These are phyloP conservation scores for Pollenia labialis DNA, from an alignment of 2,888 invertebrate species.

Conservation along the genomic window DNA sequence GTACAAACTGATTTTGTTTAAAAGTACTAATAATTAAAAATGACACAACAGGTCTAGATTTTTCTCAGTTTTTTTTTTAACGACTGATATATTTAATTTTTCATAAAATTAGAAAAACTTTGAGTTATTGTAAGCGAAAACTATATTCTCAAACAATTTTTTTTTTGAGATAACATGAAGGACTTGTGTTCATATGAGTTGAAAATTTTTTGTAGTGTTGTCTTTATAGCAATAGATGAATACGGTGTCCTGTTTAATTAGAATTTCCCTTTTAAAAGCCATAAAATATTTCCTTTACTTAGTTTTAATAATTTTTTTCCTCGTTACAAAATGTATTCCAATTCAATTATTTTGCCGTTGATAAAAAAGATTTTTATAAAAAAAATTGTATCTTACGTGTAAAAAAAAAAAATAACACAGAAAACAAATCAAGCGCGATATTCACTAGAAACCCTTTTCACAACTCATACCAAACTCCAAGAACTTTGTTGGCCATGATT, in stretches of 20 bases:
- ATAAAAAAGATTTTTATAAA: slow-evolving; percentile 39
- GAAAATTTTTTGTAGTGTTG: neutral
- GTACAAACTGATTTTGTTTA: neutral
- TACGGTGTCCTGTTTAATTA: slow-evolving; percentile 76
- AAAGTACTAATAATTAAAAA: neutral
- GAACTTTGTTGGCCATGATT: slow-evolving; percentile 16
- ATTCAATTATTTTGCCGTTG: slow-evolving; percentile 76
- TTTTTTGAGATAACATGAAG: no score
- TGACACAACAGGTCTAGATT: slow-evolving; percentile 3
- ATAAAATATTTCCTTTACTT: slow-evolving; percentile 73
- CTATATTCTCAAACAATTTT: no score
- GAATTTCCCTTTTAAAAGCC: slow-evolving; percentile 74
- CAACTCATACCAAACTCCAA: slow-evolving; percentile 8
- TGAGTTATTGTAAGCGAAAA: slow-evolving; percentile 8
- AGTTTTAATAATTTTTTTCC: slow-evolving; percentile 19
- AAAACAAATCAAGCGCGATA: slow-evolving; percentile 75
- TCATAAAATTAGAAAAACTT: slow-evolving; percentile 8
- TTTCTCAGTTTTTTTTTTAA: neutral
- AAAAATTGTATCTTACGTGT: slow-evolving; percentile 22
- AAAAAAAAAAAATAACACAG: slow-evolving; percentile 47
- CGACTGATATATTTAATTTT: neutral
- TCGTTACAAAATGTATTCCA: slow-evolving; percentile 72
- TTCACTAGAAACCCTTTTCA: slow-evolving; percentile 56
- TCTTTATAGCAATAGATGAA: slow-evolving; percentile 46
- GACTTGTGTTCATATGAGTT: neutral